Evolutionary conservation across 1,140 invertebrate genomes (phyloP).

Genomic region (Papilio polyxenes): DNA sequence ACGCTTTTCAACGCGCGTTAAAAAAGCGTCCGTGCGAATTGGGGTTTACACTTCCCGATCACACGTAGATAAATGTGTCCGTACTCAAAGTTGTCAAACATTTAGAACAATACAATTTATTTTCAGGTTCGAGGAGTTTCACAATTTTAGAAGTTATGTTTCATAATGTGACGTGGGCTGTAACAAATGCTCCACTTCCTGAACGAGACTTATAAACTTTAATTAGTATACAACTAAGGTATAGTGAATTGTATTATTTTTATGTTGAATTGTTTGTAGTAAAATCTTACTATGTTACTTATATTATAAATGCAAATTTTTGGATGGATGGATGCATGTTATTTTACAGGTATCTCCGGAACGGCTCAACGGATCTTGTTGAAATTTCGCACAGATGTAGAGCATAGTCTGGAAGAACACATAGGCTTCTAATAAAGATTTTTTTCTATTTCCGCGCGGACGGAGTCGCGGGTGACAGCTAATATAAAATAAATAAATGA

Average conservation of each 20-base stretch:
- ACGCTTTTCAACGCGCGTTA: too few species aligned
- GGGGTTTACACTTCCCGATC: background rate
- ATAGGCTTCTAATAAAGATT: too few species aligned
- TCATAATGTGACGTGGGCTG: background rate
- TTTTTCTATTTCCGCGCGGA: too few species aligned
- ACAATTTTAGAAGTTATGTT: background rate
- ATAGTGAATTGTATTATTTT: too few species aligned
- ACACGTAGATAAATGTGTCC: constrained; percentile 2
- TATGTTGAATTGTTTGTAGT: background rate
- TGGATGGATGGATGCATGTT: background rate
- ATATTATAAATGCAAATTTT: too few species aligned
- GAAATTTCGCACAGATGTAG: too few species aligned
- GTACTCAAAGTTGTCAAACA: constrained; percentile 21
- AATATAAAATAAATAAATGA: background rate
- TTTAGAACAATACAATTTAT: constrained; percentile 5
- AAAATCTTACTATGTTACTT: background rate
- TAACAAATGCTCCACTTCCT: background rate
- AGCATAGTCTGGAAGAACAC: too few species aligned
- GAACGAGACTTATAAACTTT: background rate
- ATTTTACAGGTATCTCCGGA: too few species aligned
- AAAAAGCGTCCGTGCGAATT: too few species aligned
- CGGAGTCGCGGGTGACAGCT: too few species aligned
- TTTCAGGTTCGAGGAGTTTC: background rate
- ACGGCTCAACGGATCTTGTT: too few species aligned
- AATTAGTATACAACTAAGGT: too few species aligned